Evolutionary conservation across 92 coral and sea anemone species (phyloP).

Genomic region (Phenganax marumi): DNA sequence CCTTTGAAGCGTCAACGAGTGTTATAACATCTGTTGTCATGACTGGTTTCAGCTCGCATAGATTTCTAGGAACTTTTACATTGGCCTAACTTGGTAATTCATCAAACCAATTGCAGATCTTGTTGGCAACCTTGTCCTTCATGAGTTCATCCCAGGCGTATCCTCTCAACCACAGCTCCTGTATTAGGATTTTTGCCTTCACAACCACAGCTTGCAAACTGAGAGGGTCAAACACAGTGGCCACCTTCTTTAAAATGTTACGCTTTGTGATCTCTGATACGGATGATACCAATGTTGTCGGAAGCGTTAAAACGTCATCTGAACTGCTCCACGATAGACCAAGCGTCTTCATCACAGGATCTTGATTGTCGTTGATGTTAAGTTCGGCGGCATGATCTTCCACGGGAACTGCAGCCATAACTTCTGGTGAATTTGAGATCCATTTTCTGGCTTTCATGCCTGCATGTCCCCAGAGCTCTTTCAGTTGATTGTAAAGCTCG

Average conservation of each 20-base stretch:
- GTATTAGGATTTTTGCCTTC: conserved; percentile 58
- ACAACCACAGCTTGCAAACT: conserved; percentile 52
- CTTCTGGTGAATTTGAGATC: conserved; percentile 55
- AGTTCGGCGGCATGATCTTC: conserved; percentile 60
- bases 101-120: conserved; percentile 50
- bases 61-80: conserved; percentile 55
- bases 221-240: conserved; percentile 58
- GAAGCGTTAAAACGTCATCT: conserved; percentile 38
- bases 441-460: conserved; percentile 62
- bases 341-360: conserved; percentile 9
- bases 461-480: conserved; percentile 36
- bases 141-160: conserved; percentile 58
- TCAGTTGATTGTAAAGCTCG: conserved; percentile 53
- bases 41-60: conserved; percentile 41
- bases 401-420: conserved; percentile 52
- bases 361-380: conserved; percentile 43
- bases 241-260: conserved; percentile 51
- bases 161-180: conserved; percentile 60
- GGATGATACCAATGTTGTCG: conserved; percentile 4
- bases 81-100: conserved; percentile 33
- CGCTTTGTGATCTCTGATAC: conserved; percentile 50
- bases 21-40: conserved; percentile 40
- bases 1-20: conserved; percentile 67
- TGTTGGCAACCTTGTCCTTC: conserved; percentile 49
- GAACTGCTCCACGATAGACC: conserved; percentile 21